Conservation (phyloP, 1,140 invertebrate species). For the Bemisia tabaci region DNA sequence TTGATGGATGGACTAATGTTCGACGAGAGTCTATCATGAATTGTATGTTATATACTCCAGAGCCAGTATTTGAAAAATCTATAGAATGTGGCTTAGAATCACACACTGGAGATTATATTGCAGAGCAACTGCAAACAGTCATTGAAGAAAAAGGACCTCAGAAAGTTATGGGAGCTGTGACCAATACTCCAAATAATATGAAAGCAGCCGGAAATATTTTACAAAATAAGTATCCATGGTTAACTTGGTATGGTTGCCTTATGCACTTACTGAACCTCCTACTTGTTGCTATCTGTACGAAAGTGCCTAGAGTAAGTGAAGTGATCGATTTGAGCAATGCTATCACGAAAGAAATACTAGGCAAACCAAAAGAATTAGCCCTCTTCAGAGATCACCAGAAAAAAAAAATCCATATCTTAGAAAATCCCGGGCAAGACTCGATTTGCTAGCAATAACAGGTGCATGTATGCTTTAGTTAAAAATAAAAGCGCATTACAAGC, state of each 20-base stretch:
- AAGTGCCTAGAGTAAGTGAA: not conserved
- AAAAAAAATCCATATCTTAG: not conserved
- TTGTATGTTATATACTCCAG: conserved; percentile 22
- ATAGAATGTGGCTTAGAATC: conserved; percentile 17
- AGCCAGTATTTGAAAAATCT: conserved; percentile 24
- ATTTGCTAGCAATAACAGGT: not conserved
- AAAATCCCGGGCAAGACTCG: not conserved
- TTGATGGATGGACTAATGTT: conserved; percentile 26
- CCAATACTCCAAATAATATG: conserved; percentile 20
- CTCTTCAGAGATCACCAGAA: conserved; percentile 1
- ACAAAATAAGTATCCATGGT: conserved; percentile 4
- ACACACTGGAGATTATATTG: conserved; percentile 21
- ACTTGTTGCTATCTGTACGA: conserved; percentile 2
- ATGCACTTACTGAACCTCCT: conserved; percentile 2
- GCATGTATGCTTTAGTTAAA: not conserved
- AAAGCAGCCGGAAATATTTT: conserved; percentile 15
- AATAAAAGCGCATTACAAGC: not conserved
- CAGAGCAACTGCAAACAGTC: conserved; percentile 20
- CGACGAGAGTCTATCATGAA: conserved; percentile 23
- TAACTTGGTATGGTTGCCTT: conserved; percentile 8
- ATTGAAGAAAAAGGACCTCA: conserved; percentile 23
- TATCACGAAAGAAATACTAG: not conserved
- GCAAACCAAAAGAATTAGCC: not conserved
- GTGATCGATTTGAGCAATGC: not conserved
- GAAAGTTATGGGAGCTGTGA: conserved; percentile 24